phyloP scores from a whole-genome alignment of 1,140 invertebrate genomes.

The Colletes latitarsis region DNA sequence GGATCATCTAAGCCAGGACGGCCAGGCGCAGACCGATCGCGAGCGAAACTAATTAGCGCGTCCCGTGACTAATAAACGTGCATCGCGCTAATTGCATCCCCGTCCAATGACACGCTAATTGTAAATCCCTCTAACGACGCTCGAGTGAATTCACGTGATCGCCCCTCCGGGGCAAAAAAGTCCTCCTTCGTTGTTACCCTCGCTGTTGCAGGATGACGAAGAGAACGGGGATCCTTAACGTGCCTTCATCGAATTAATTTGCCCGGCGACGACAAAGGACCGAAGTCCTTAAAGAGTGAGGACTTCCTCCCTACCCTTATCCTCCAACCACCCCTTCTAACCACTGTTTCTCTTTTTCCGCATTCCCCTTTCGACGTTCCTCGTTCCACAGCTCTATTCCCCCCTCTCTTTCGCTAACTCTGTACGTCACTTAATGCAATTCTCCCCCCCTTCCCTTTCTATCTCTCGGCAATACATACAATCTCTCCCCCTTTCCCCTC shows the following conservation, averaged over 20 bases:
- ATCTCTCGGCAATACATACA: no score
- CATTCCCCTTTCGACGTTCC: conserved; percentile 36
- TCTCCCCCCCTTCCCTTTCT: conserved; percentile 18
- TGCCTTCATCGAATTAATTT: conserved; percentile 66
- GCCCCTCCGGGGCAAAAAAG: conserved; percentile 12
- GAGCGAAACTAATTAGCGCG: conserved; percentile 26
- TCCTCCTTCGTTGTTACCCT: conserved; percentile 25
- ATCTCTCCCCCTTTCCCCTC: not conserved
- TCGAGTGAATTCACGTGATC: conserved; percentile 40
- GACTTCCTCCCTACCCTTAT: conserved; percentile 55
- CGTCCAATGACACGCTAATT: conserved; percentile 43
- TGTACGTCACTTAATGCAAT: not conserved
- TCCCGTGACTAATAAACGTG: conserved; percentile 34
- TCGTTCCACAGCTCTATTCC: conserved; percentile 4
- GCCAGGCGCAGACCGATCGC: not conserved
- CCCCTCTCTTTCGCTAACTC: not conserved
- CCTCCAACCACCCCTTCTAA: conserved; percentile 36
- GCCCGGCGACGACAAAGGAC: conserved; percentile 60
- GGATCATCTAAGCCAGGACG: not conserved
- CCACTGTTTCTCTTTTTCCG: conserved; percentile 59
- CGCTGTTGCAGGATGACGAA: not conserved
- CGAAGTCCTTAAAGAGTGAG: conserved; percentile 62
- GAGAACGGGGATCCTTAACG: conserved; percentile 43
- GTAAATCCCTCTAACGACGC: conserved; percentile 49
- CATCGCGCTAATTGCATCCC: conserved; percentile 41